Conservation (phyloP, 2,888 invertebrate species). For the Orchesella flavescens region DNA sequence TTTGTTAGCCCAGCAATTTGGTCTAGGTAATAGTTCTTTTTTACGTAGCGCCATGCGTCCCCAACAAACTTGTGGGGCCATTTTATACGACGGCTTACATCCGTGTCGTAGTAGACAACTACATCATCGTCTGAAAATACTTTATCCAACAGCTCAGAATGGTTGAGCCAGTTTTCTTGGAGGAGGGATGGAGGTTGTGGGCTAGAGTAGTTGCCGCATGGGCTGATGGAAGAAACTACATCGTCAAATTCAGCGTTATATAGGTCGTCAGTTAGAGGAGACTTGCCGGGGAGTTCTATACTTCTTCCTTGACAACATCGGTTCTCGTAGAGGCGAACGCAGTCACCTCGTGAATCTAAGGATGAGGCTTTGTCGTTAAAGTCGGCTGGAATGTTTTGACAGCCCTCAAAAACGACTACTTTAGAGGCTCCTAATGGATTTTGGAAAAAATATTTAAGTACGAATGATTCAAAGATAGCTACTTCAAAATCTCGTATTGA, state of each 20-base stretch:
- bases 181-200: slow-evolving; percentile 42
- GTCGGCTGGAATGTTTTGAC: slow-evolving; percentile 49
- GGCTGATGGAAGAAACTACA: slow-evolving; percentile 59
- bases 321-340: slow-evolving; percentile 55
- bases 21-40: slow-evolving; percentile 53
- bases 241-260: slow-evolving; percentile 66
- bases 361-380: slow-evolving; percentile 59
- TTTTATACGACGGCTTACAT: slow-evolving; percentile 36
- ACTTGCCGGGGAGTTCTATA: slow-evolving; percentile 30
- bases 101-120: slow-evolving; percentile 54
- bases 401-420: slow-evolving; percentile 37
- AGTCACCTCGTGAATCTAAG: slow-evolving; percentile 37
- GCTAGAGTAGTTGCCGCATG: slow-evolving; percentile 57
- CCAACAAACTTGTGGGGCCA: slow-evolving; percentile 59
- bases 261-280: slow-evolving; percentile 45
- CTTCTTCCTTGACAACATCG: slow-evolving; percentile 62
- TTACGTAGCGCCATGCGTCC: slow-evolving; percentile 64
- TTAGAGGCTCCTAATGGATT: slow-evolving; percentile 26
- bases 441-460: neutral
- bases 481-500: too few species aligned
- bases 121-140: slow-evolving; percentile 61
- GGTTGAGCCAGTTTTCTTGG: slow-evolving; percentile 64
- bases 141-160: slow-evolving; percentile 31
- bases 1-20: slow-evolving; percentile 61
- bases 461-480: too few species aligned